Evolutionary conservation across 1,140 invertebrate species (phyloP), one percentile per base, ranked within the genome.

Genomic region (Galendromus occidentalis): DNA sequence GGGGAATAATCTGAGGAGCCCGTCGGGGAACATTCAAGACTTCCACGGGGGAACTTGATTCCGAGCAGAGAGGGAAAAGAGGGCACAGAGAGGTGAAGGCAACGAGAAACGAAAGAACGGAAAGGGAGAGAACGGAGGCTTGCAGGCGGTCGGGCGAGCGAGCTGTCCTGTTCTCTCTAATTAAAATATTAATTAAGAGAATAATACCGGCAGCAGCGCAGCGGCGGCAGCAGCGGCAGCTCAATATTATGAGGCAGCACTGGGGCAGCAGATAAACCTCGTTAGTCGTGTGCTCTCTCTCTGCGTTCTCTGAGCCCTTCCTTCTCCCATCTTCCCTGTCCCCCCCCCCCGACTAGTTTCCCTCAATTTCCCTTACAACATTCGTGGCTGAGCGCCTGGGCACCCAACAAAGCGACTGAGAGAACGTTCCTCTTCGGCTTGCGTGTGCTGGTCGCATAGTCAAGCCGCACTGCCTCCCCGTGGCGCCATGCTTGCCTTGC

Each of bases 161-260:
- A 14, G 51, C 51, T 25, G 25, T 17, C 51, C 25, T 59, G 14
- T 59, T 59, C 51, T 59, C 25, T 59, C 51, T 59, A 59, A 59
- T 59, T 59, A 59, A 59, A 59, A 59, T 59, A 59, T 59, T 59
- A 59, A 59, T 59, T 59, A 59, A 59, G 51, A 59, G 51, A 59
- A 59, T 59, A 59, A 59, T 59, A 59, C 51, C 51, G 33, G 33
- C 33, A 9, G 22, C 33, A n/a, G n/a, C n/a, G n/a, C n/a, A n/a
- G 51, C 51, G 20, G 33, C 25, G 25, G 51, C 51, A 29, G 51
- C 25, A 59, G 51, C 51, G 25, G 14, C 51, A 59, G 51, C 51
- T 59, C 51, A 59, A 59, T 59, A 59, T 59, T 59, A 59, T 59
- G 51, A 59, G 51, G 22, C 51, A 20, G 51, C 51, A 59, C 14